Conservation (phyloP, 2,888 invertebrate species). For the Willowsia nigromaculata region DNA sequence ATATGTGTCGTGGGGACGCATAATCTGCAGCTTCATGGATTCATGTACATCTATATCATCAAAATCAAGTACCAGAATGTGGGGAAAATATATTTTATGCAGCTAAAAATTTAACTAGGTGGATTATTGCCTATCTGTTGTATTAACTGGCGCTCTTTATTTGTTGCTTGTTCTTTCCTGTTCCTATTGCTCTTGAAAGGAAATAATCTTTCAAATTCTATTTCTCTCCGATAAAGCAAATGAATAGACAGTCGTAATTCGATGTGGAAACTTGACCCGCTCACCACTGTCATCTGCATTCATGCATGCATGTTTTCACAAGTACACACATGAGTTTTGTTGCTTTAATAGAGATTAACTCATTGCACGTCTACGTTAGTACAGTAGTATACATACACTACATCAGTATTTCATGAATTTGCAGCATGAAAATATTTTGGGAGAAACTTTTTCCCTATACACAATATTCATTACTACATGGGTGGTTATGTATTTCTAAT, state of each 20-base stretch:
- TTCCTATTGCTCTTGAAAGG: background rate
- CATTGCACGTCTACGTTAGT: background rate
- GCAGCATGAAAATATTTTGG: background rate
- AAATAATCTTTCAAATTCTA: background rate
- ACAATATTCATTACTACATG: background rate
- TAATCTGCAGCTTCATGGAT: background rate
- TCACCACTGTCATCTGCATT: conserved; percentile 59
- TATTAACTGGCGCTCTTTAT: too few species aligned
- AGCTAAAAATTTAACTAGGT: background rate
- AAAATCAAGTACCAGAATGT: background rate
- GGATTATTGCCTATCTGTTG: background rate
- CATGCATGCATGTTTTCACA: conserved; percentile 30
- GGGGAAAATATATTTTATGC: background rate
- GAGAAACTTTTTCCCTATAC: background rate
- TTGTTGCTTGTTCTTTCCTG: too few species aligned
- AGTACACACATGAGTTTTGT: conserved; percentile 27
- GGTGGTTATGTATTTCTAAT: background rate
- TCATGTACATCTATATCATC: background rate
- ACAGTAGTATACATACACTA: background rate
- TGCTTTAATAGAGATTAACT: background rate
- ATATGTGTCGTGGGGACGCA: background rate
- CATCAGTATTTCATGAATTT: background rate
- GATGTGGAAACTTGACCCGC: conserved; percentile 73
- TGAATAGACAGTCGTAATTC: conserved; percentile 65
- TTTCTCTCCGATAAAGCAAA: conserved; percentile 48